These are phyloP conservation scores for Oceanodroma tethys DNA, from an alignment of 2,113 vertebrate genomes.

Conservation along the genomic window DNA sequence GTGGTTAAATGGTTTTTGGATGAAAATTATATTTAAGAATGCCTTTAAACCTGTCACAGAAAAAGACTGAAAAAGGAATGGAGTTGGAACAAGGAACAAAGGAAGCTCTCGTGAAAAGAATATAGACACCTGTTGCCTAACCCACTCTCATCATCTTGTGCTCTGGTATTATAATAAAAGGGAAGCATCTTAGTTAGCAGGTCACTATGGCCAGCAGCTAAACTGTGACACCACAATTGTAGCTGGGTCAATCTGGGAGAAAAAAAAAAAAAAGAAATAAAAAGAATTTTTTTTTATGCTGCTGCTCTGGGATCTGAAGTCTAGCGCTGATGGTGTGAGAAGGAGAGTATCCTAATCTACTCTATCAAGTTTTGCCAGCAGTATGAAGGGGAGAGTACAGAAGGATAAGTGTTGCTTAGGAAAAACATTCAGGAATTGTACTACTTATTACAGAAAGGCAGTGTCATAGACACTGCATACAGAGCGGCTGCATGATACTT, in stretches of 20 bases:
- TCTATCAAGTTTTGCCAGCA: background rate
- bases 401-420: background rate
- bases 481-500: accelerated
- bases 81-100: background rate
- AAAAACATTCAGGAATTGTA: background rate
- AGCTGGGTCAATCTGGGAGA: background rate
- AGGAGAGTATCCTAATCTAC: background rate
- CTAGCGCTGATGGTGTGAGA: background rate
- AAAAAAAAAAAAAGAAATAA: background rate
- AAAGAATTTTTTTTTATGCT: background rate
- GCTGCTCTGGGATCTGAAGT: background rate
- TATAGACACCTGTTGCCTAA: background rate
- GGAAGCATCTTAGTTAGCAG: background rate
- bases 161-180: background rate
- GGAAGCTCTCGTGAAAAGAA: background rate
- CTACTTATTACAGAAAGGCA: accelerated
- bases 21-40: background rate
- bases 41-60: background rate
- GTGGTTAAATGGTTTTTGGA: background rate
- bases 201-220: background rate
- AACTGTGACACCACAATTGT: background rate
- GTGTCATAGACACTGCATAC: background rate
- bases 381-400: background rate
- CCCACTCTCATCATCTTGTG: background rate
- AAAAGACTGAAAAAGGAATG: background rate